Base-by-base conservation (phyloP, 2,113 vertebrate species). In the Antennarius striatus region DNA sequence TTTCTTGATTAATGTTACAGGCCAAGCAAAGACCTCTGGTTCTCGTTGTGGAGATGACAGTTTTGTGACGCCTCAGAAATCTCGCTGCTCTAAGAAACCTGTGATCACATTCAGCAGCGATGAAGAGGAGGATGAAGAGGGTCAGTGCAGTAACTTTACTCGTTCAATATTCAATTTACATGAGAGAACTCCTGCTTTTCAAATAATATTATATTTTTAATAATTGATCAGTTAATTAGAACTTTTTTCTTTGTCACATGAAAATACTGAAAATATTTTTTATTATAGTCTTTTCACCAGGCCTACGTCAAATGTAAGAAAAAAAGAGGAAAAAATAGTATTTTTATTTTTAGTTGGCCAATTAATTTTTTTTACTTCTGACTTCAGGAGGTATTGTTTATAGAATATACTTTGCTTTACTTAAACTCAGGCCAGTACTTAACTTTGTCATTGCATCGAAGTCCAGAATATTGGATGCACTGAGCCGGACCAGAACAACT, bases 51-150 rank as follows among this genome's bases (percentile, higher is more conserved):
- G 71, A 0, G 90, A 91, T 7, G 61, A 79, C n/a, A 84, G 77
- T 64, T 96, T 96, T 48, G 81, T 93, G 39, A 98, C 95, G 0
- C 96, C 96, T 0, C 85, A 65, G 30, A 76, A 75, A 10, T 70
- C 75, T 6, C 88, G 80, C 59, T 78, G 67, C 89, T 81, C 73
- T 49, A 94, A 90, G 89, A 95, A 93, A 82, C 14, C 83, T 10
- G 6, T 63, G 1, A 62, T 98, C 17, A 81, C 85, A 51, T 98
- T 98, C 87, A 97, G 94, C 47, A 99, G 96, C 1, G 95, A 98
- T 0, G 96, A 98, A 63, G 92, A 92, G 49, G 91, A 91, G 58
- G 89, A 91, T 2, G 94, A 94, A 74, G 90, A 92, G 22, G 92
- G 91, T 90, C 43, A 63, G 90, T 63, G 36, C 4, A 39, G 15